A percentile compares a stretch with the other conserved stretches of the same genome.
These are phyloP conservation scores for Nycticryphes semicollaris DNA, from an alignment of 2,113 vertebrate species.

Conservation along the genomic window DNA sequence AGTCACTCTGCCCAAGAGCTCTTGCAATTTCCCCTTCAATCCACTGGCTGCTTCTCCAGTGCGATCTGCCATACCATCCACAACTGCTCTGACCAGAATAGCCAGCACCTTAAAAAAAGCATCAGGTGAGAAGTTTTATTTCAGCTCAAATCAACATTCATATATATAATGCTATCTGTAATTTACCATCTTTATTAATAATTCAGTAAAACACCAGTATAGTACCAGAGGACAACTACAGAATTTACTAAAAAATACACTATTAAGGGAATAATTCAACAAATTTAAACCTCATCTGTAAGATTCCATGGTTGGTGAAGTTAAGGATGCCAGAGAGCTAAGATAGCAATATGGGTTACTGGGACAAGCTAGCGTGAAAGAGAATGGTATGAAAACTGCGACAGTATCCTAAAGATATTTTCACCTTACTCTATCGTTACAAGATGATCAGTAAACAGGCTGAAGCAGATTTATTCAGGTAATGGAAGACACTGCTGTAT, in stretches of 20 bases:
- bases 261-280: background rate
- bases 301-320: background rate
- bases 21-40: slow-evolving; percentile 81
- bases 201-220: background rate
- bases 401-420: background rate
- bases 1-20: slow-evolving; percentile 89
- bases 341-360: background rate
- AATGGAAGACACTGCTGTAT: background rate
- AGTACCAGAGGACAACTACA: background rate
- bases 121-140: background rate
- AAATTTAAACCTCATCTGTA: background rate
- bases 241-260: background rate
- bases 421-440: background rate
- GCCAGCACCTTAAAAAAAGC: slow-evolving; percentile 81
- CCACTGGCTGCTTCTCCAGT: slow-evolving; percentile 71
- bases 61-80: slow-evolving; percentile 77
- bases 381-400: background rate
- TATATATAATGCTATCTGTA: background rate
- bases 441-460: background rate
- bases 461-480: background rate
- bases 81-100: slow-evolving; percentile 85
- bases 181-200: background rate
- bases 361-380: background rate
- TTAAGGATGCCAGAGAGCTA: background rate
- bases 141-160: background rate